Percentiles rank a stretch among this genome's conserved stretches.
These are phyloP conservation scores for Calypte anna DNA, from an alignment of 2,113 vertebrate species.

Conservation along the genomic window DNA sequence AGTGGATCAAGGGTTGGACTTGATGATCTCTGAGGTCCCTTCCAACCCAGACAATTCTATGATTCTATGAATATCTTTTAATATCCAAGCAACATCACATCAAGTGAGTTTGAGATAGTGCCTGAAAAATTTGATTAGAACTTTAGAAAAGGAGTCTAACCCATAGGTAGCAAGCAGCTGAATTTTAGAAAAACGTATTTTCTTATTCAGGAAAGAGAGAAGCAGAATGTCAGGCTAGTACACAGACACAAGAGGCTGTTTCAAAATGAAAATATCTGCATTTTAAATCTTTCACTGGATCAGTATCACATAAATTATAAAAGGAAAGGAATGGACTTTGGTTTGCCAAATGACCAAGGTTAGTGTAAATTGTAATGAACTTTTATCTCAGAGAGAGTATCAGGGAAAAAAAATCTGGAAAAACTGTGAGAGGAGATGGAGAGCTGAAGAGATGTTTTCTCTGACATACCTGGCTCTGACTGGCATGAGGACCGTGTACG, in stretches of 20 bases:
- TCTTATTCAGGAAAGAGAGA: not conserved
- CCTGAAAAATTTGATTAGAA: not conserved
- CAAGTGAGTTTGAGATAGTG: not conserved
- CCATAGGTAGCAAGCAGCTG: not conserved
- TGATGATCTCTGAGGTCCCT: too few relatives aligned
- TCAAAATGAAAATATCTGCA: not conserved
- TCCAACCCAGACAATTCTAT: too few relatives aligned
- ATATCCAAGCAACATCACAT: not conserved
- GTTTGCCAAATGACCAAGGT: not conserved
- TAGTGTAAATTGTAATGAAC: not conserved
- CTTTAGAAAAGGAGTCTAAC: not conserved
- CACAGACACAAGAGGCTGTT: not conserved
- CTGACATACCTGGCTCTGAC: not conserved
- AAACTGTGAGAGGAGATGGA: not conserved
- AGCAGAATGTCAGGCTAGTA: not conserved
- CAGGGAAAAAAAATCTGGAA: not conserved
- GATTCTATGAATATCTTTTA: too few relatives aligned
- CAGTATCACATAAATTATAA: fast-evolving
- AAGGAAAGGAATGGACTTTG: not conserved
- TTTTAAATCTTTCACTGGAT: not conserved
- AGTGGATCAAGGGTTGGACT: too few relatives aligned
- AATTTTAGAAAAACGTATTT: not conserved
- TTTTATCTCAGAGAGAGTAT: fast-evolving
- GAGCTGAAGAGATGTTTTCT: not conserved
- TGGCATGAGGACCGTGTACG: fast-evolving